Conservation (phyloP, 1,140 invertebrate species). For the Thereuonema tuberculata region DNA sequence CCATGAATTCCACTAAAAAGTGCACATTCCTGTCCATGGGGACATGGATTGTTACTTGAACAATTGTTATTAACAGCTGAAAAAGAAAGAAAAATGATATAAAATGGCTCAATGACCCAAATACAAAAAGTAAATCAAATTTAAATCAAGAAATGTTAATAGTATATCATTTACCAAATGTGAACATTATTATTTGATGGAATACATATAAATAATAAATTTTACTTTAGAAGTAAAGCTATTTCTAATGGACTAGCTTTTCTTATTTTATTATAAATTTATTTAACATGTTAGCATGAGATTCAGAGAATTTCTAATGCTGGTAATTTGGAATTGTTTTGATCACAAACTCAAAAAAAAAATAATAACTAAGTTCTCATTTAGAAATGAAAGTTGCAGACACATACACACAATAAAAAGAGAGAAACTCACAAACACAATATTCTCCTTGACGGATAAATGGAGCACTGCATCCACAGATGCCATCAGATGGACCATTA, state of each 20-base stretch:
- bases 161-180: too few species aligned
- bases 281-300: too few species aligned
- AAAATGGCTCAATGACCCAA: too few species aligned
- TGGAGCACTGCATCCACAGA: slow-evolving; percentile 21
- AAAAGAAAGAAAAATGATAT: neutral
- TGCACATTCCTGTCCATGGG: slow-evolving; percentile 22
- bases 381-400: too few species aligned
- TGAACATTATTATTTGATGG: neutral
- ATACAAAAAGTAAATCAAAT: neutral
- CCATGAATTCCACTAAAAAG: slow-evolving; percentile 24
- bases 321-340: too few species aligned
- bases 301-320: too few species aligned
- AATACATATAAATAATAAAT: neutral
- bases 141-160: neutral
- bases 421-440: slow-evolving; percentile 25
- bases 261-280: too few species aligned
- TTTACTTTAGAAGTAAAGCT: too few species aligned
- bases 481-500: slow-evolving; percentile 8
- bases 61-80: slow-evolving; percentile 22
- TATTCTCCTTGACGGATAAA: slow-evolving; percentile 23
- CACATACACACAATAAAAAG: too few species aligned
- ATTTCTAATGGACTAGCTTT: too few species aligned
- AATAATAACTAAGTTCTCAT: too few species aligned
- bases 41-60: slow-evolving; percentile 21
- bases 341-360: too few species aligned